A percentile compares a stretch with the other conserved stretches of the same genome.
These are phyloP conservation scores for Eutolmus rufibarbis DNA, from an alignment of 2,888 invertebrate species.

Conservation along the genomic window DNA sequence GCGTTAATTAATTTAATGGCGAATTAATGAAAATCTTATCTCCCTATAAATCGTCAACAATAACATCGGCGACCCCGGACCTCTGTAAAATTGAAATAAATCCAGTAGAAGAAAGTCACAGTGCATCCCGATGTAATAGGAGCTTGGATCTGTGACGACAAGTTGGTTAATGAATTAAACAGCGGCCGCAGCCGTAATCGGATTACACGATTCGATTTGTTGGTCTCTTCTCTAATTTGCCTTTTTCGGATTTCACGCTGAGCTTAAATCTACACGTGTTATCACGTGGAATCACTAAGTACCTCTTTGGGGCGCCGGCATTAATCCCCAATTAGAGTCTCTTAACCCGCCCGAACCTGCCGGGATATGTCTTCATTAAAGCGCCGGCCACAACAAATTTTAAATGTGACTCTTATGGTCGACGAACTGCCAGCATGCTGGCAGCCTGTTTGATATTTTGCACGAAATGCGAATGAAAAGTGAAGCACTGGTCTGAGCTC, in stretches of 20 bases:
- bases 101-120: background rate
- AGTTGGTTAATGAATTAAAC: conserved; percentile 29
- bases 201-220: conserved; percentile 17
- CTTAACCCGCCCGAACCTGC: background rate
- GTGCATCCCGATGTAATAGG: background rate
- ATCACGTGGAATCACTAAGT: background rate
- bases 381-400: background rate
- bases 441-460: background rate
- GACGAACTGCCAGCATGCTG: background rate
- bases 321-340: conserved; percentile 17
- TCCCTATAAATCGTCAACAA: conserved; percentile 20
- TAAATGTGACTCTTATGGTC: background rate
- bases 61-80: background rate
- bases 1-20: conserved; percentile 23
- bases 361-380: conserved; percentile 14
- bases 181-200: background rate
- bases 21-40: conserved; percentile 33
- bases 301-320: conserved; percentile 1
- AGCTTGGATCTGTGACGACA: background rate
- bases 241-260: background rate
- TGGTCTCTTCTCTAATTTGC: background rate
- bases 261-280: background rate
- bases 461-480: background rate
- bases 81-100: conserved; percentile 9
- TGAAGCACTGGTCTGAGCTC: background rate